phyloP scores from a whole-genome alignment of 2,113 vertebrate genomes.

The Halichoerus grypus region DNA sequence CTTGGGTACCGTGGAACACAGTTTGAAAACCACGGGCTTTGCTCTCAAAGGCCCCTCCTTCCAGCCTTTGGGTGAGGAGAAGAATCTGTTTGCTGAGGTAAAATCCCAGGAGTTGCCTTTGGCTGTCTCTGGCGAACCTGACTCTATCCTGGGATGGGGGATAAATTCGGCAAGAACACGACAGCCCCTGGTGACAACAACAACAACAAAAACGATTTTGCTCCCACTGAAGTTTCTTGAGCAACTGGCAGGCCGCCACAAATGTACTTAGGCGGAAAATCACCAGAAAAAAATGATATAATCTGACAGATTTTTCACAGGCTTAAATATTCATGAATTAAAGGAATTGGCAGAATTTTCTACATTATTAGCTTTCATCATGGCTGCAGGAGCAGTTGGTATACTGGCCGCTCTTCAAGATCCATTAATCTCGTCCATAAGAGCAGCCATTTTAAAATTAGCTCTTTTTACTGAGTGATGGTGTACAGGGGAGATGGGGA shows the following conservation, averaged over 20 bases:
- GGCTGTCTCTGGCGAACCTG: background rate
- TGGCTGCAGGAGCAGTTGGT: slow-evolving; percentile 89
- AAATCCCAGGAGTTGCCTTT: background rate
- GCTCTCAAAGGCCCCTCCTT: background rate
- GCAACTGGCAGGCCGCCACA: slow-evolving; percentile 86
- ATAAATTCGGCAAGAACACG: background rate
- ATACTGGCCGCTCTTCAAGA: slow-evolving; percentile 89
- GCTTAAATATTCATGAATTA: slow-evolving; percentile 92
- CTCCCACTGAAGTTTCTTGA: slow-evolving; percentile 84
- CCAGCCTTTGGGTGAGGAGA: background rate
- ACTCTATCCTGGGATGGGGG: background rate
- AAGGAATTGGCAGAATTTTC: slow-evolving; percentile 91
- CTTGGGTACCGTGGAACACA: background rate
- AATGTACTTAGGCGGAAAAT: slow-evolving; percentile 89
- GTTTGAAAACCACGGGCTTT: background rate
- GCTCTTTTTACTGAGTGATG: slow-evolving; percentile 83
- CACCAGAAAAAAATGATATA: slow-evolving; percentile 89
- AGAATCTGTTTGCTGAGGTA: background rate
- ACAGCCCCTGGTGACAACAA: slow-evolving; percentile 34
- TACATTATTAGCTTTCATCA: slow-evolving; percentile 90
- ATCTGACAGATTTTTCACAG: slow-evolving; percentile 91
- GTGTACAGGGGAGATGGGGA: slow-evolving; percentile 76
- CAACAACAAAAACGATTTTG: slow-evolving; percentile 65
- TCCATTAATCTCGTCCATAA: slow-evolving; percentile 89
- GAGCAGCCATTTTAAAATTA: slow-evolving; percentile 90